phyloP scores from a whole-genome alignment of 2,797 vertebrate species.

The Smutsia temminckii region DNA sequence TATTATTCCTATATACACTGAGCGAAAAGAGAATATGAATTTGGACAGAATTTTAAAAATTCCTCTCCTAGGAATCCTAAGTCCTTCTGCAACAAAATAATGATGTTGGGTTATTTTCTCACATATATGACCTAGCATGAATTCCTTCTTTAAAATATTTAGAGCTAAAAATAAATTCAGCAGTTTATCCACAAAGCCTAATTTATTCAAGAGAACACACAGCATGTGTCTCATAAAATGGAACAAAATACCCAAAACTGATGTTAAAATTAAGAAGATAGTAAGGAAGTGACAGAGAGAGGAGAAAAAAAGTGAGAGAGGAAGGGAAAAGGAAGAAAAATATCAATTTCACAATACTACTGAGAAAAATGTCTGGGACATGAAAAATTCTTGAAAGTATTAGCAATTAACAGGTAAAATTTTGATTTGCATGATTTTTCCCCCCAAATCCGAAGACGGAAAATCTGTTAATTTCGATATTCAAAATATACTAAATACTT shows the following conservation, averaged over 20 bases:
- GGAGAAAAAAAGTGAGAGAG: neutral
- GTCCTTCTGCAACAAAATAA: neutral
- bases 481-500: neutral
- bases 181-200: neutral
- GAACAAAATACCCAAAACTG: neutral
- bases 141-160: slow-evolving; percentile 39
- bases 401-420: neutral
- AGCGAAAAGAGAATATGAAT: neutral
- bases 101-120: neutral
- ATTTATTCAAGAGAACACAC: slow-evolving; percentile 50
- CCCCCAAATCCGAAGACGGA: neutral
- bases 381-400: neutral
- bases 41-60: neutral
- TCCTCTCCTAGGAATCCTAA: neutral
- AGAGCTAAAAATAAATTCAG: neutral
- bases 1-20: neutral
- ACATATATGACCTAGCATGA: neutral
- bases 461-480: neutral
- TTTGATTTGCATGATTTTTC: neutral
- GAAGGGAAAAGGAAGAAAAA: neutral
- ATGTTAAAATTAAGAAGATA: neutral
- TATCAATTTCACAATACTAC: neutral
- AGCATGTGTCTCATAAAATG: neutral
- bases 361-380: neutral
- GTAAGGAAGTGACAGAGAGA: neutral